Base-by-base conservation (phyloP, 2,888 invertebrate species). In the Cheilosia grossa region DNA sequence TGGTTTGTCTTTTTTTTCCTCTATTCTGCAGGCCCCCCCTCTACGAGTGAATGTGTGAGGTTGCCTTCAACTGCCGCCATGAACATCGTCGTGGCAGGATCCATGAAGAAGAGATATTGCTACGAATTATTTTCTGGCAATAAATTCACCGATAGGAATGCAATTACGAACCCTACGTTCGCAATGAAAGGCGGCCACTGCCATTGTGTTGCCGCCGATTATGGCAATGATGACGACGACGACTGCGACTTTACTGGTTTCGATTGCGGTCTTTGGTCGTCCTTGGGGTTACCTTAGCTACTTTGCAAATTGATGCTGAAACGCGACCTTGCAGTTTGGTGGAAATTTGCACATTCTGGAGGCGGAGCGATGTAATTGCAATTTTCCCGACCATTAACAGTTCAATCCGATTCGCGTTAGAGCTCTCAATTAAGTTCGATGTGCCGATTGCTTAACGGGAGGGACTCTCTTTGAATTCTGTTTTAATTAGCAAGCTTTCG, bases 81-180 rank as follows among this genome's bases (percentile, higher is more conserved):
- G 21, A 21, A 21, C 21, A 13, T 66, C 61, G 56, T 58, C 63
- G 64, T 74, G 58, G 64, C 73, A 44, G 61, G 79, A 58, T 49
- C 70, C 69, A 70, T 79, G 83, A 81, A 72, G 80, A 81, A 85
- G 79, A 85, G 85, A 85, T 81, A 85, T 85, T 81, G 85, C 75
- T 67, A 58, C 75, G 85, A 85, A 85, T 85, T 81, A 85, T 81
- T 77, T 81, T 75, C 85, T 85, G 85, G 81, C 85, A 85, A 85
- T 85, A 85, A 85, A 85, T 85, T 81, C 63, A 61, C 85, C 80
- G 85, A 75, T 85, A 80, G 85, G 81, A 85, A 85, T 85, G 85
- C 85, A 85, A 85, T 85, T 85, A 85, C 85, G 80, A 72, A 72
- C 54, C 72, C 79, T 79, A 73, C 83, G 74, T 79, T 79, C 80